phyloP scores from a whole-genome alignment of 2,797 vertebrate genomes.

The Melanotaenia pygmaea region DNA sequence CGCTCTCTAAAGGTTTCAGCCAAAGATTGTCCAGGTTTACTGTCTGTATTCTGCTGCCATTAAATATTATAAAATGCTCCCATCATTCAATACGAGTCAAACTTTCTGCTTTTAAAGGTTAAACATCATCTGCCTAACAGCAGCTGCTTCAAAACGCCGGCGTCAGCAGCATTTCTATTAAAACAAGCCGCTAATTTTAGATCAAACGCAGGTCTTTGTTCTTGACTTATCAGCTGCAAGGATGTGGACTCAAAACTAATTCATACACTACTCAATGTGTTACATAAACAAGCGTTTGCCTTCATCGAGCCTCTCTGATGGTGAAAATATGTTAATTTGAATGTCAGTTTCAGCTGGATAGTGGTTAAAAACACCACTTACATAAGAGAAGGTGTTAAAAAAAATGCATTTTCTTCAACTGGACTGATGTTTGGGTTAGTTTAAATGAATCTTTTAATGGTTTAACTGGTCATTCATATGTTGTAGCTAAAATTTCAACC shows the following conservation, averaged over 20 bases:
- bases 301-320: not conserved
- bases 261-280: not conserved
- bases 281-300: not conserved
- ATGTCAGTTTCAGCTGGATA: not conserved
- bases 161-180: not conserved
- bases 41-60: slow-evolving; percentile 3
- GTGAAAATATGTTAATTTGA: not conserved
- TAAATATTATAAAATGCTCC: not conserved
- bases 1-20: not conserved
- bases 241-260: not conserved
- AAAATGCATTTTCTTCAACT: too few species aligned
- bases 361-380: too few species aligned
- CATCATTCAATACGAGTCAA: not conserved
- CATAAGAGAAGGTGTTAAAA: too few species aligned
- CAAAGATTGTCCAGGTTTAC: slow-evolving; percentile 8
- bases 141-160: not conserved
- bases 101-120: not conserved
- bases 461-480: too few species aligned
- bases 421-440: too few species aligned
- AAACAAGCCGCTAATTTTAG: not conserved
- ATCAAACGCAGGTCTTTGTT: not conserved
- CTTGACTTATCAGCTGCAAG: not conserved
- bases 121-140: not conserved
- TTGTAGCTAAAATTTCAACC: too few species aligned
- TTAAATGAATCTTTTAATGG: too few species aligned